Conservation (phyloP, 2,797 vertebrate genomes). For the Oreochromis mossambicus region DNA sequence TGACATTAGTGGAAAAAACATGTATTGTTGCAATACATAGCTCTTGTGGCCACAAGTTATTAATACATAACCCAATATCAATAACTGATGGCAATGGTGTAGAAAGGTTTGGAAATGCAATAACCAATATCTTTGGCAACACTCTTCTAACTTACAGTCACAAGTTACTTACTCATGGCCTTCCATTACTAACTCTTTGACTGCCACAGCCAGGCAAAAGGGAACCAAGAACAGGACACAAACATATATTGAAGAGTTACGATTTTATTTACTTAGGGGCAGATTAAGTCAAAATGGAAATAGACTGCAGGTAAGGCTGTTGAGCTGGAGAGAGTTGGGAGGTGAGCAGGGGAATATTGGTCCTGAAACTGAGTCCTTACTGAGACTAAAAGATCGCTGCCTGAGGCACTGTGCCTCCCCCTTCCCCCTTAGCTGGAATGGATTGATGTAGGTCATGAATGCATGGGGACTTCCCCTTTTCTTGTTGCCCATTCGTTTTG, state of each 20-base stretch:
- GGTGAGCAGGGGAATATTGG: background rate
- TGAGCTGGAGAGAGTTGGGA: background rate
- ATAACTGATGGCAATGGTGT: background rate
- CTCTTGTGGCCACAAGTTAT: background rate
- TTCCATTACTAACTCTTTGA: background rate
- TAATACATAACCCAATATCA: background rate
- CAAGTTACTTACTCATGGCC: background rate
- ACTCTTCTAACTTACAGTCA: background rate
- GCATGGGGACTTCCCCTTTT: background rate
- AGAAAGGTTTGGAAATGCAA: background rate
- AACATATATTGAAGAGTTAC: background rate
- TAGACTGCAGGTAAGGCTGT: background rate
- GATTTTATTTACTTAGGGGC: background rate
- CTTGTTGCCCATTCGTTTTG: background rate
- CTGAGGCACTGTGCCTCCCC: background rate
- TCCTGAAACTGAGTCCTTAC: background rate
- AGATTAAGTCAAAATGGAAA: background rate
- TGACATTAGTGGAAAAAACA: background rate
- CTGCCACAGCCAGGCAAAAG: background rate
- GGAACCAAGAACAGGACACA: background rate
- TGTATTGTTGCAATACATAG: background rate
- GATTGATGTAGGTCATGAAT: fast-evolving
- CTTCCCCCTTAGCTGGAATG: background rate
- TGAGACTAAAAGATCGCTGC: background rate
- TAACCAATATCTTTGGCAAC: background rate